Evolutionary conservation across 1,140 invertebrate species (phyloP).

Genomic region (Zaprionus africanus): DNA sequence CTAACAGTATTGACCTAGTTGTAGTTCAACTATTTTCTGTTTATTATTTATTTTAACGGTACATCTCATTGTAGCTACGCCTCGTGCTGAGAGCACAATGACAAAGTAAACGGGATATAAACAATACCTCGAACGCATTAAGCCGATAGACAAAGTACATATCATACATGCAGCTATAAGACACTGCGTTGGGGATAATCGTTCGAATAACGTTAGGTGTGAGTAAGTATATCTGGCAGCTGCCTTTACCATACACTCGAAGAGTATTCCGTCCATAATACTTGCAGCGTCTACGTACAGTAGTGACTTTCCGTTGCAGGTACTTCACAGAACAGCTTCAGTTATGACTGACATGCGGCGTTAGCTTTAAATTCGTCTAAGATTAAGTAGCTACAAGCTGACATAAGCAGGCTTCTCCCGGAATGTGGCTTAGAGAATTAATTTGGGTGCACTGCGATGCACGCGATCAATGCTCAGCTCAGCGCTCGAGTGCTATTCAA

Average conservation of each 20-base stretch:
- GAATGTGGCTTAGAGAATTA: slow-evolving; percentile 48
- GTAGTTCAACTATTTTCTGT: slow-evolving; percentile 49
- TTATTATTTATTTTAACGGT: slow-evolving; percentile 53
- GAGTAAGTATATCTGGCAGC: slow-evolving; percentile 15
- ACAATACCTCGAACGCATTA: slow-evolving; percentile 36
- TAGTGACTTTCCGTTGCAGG: slow-evolving; percentile 20
- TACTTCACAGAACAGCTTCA: slow-evolving; percentile 32
- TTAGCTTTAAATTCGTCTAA: slow-evolving; percentile 76
- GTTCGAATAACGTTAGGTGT: slow-evolving; percentile 15
- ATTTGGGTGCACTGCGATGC: slow-evolving; percentile 63
- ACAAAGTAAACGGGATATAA: slow-evolving; percentile 53
- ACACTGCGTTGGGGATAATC: slow-evolving; percentile 20
- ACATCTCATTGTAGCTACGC: slow-evolving; percentile 81
- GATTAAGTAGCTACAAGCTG: slow-evolving; percentile 68
- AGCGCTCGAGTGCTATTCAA: slow-evolving; percentile 17
- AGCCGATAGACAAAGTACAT: slow-evolving; percentile 56
- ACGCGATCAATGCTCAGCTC: slow-evolving; percentile 43
- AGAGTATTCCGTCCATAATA: not conserved
- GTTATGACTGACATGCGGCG: not conserved
- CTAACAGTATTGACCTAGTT: slow-evolving; percentile 66
- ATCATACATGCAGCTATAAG: slow-evolving; percentile 54
- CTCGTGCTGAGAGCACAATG: slow-evolving; percentile 51
- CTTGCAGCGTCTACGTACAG: no score
- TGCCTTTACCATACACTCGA: slow-evolving; percentile 9
- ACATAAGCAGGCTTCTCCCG: slow-evolving; percentile 53